These are phyloP conservation scores for Bedellia somnulentella DNA, from an alignment of 2,888 invertebrate genomes.

Conservation along the genomic window DNA sequence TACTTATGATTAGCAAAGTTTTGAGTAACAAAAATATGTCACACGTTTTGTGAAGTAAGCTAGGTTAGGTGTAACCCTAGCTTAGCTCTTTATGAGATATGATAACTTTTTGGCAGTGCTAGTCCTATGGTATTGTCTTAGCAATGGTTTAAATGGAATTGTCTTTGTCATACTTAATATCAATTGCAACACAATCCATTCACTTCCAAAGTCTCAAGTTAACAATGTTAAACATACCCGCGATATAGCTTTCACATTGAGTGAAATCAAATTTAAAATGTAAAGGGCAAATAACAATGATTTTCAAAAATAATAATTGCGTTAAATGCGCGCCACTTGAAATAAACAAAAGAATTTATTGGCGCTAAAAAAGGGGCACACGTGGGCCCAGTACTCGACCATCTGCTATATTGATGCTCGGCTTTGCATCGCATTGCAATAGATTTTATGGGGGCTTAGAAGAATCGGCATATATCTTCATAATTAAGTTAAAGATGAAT, in stretches of 20 bases:
- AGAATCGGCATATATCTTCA: not conserved
- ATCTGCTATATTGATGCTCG: constrained; percentile 3
- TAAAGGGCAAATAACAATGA: not conserved
- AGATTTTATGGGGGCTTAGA: too few species aligned
- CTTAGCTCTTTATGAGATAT: too few species aligned
- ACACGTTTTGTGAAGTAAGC: too few species aligned
- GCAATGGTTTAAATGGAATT: constrained; percentile 1
- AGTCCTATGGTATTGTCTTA: constrained; percentile 1
- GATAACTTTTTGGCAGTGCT: too few species aligned
- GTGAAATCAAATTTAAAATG: not conserved
- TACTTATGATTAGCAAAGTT: too few species aligned
- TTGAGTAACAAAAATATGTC: too few species aligned
- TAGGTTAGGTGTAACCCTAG: too few species aligned
- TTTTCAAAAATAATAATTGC: constrained; percentile 6
- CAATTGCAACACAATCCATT: not conserved
- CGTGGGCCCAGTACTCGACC: constrained; percentile 5
- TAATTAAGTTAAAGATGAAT: not conserved
- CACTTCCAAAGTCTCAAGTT: not conserved
- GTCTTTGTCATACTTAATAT: not conserved
- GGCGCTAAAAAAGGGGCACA: constrained; percentile 2
- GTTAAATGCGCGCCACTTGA: constrained; percentile 7
- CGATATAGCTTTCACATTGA: constrained; percentile 1
- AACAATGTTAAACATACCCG: constrained; percentile 4
- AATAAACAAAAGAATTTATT: constrained; percentile 5
- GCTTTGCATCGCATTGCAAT: not conserved